Evolutionary conservation across 1,140 invertebrate species (phyloP).

Genomic region (Orchesella cincta): DNA sequence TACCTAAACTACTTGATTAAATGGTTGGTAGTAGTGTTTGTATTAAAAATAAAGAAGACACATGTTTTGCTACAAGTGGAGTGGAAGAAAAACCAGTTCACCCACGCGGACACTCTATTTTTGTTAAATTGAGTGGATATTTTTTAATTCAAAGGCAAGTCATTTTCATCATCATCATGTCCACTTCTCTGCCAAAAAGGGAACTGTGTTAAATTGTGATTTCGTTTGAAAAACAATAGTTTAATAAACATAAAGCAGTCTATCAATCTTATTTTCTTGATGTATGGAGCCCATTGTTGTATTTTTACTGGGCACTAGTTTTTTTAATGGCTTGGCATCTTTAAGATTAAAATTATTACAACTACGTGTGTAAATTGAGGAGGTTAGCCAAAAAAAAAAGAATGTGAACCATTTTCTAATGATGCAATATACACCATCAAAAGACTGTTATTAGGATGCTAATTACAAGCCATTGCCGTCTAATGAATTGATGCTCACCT

Average conservation of each 20-base stretch:
- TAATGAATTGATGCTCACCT: slow-evolving; percentile 20
- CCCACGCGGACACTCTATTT: background rate
- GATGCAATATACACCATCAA: no score
- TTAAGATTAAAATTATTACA: no score
- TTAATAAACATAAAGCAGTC: background rate
- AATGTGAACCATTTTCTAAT: no score
- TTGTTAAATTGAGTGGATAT: background rate
- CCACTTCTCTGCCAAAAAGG: background rate
- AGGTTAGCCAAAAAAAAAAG: no score
- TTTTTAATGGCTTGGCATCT: no score
- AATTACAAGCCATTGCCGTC: background rate
- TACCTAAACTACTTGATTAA: no score
- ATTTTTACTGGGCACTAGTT: no score
- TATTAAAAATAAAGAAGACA: no score
- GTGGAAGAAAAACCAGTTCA: background rate
- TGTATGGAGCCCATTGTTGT: no score
- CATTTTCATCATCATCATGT: slow-evolving; percentile 18
- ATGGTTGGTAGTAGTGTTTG: no score
- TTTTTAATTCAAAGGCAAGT: background rate
- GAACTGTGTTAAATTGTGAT: background rate
- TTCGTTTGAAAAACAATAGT: background rate
- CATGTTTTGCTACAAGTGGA: no score
- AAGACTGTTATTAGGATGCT: slow-evolving; percentile 2
- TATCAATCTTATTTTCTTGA: background rate
- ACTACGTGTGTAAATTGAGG: no score